A percentile compares a stretch with the other conserved stretches of the same genome.
Conservation (phyloP, 2,888 invertebrate genomes). For the Synergus umbraculus region DNA sequence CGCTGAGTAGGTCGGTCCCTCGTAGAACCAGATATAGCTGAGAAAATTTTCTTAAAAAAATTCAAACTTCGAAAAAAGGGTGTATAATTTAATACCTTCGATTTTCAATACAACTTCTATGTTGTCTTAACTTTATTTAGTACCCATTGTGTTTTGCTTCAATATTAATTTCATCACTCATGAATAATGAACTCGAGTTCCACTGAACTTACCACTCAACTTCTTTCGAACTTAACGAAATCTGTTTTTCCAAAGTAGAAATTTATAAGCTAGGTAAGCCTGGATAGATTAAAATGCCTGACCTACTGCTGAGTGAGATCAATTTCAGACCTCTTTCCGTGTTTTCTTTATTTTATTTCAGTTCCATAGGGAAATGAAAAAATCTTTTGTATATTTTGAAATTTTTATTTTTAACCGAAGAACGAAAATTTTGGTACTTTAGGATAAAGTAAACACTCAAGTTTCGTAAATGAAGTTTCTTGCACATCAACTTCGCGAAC, state of each 20-base stretch:
- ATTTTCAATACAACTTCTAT: background rate
- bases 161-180: background rate
- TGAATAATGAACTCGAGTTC: background rate
- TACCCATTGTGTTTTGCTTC: background rate
- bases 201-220: background rate
- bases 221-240: no score
- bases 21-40: slow-evolving; percentile 20
- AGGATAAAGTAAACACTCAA: background rate
- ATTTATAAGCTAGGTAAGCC: background rate
- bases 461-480: background rate
- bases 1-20: slow-evolving; percentile 37
- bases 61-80: background rate
- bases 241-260: background rate
- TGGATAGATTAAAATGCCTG: background rate
- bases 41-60: slow-evolving; percentile 1
- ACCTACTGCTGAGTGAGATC: background rate
- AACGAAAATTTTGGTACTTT: background rate
- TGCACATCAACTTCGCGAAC: background rate
- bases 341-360: no score
- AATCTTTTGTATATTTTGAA: no score
- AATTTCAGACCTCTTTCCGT: background rate
- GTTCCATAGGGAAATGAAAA: background rate
- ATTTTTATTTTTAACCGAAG: no score
- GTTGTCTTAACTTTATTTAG: background rate
- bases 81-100: background rate